phyloP scores from a whole-genome alignment of 2,113 vertebrate species.

The Halichoeres trimaculatus region DNA sequence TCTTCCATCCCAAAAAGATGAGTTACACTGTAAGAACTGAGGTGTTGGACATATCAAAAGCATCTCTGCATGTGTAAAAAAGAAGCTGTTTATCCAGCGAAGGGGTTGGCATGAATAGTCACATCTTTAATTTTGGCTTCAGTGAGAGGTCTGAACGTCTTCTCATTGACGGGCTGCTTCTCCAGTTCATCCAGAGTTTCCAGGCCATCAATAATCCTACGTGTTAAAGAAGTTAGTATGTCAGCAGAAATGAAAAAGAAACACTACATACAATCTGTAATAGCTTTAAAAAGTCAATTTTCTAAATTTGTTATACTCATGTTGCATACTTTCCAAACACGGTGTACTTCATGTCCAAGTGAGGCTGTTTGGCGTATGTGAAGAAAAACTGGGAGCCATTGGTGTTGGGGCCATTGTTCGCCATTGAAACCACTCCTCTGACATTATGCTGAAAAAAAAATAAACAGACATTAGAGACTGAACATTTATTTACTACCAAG shows the following conservation, averaged over 20 bases:
- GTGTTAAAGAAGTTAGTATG: constrained; percentile 38
- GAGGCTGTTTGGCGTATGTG: constrained; percentile 96
- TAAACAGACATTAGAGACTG: background rate
- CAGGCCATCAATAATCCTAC: constrained; percentile 95
- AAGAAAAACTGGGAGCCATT: constrained; percentile 97
- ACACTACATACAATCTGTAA: background rate
- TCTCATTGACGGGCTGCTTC: constrained; percentile 96
- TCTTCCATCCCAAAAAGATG: too few species aligned
- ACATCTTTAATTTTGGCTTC: constrained; percentile 94
- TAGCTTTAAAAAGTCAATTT: background rate
- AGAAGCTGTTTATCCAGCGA: constrained; percentile 84
- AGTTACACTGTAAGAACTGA: too few species aligned
- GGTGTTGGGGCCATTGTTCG: constrained; percentile 95
- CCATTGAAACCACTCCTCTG: constrained; percentile 97
- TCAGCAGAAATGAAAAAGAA: background rate
- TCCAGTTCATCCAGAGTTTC: constrained; percentile 97
- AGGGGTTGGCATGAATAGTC: constrained; percentile 96
- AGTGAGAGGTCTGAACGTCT: constrained; percentile 93
- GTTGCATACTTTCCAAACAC: constrained; percentile 95
- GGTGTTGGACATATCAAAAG: too few species aligned
- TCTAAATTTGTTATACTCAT: background rate
- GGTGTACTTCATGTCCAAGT: constrained; percentile 98
- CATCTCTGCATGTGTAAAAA: background rate
- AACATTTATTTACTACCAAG: background rate
- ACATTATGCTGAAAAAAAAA: constrained; percentile 88